Base-by-base conservation (phyloP, 1,140 invertebrate species). In the Aphelenchoides besseyi region DNA sequence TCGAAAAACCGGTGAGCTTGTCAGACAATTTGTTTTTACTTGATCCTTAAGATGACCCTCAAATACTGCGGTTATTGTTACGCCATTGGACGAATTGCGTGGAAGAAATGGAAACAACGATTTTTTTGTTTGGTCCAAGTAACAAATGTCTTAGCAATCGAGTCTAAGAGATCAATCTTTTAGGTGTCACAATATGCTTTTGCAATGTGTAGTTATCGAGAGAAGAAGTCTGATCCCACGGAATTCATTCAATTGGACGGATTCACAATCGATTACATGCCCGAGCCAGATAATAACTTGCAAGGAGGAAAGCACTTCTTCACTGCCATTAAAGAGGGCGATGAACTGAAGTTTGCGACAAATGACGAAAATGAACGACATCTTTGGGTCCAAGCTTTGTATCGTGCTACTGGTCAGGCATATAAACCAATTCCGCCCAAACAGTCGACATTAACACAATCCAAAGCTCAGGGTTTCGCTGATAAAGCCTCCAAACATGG, bases 201-300 rank as follows among this genome's bases (percentile, higher is more conserved):
- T 89, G 96, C 95, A 30, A 94, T 99, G 90, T 98, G 97, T 87
- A 97, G 93, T 82, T 99, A 98, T 86, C 93, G 97, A 85, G 95
- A 98, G 85, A 98, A 97, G 87, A 98, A 98, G 87, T 92, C 94
- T 26, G 95, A 98, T 86, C 96, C 97, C 0, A 94, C 94, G 55
- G 97, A 98, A 87, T 97, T 98, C 92, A 94, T 98, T 91, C 95
- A 97, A 85, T 87, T 99, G 28, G 95, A 98, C 88, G 95, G 94
- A 1, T 98, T 96, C 86, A 98, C 95, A 68, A 95, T 99, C 16
- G 96, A 99, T 86, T 98, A 98, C 86, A 96, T 97, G 79, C 81
- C 83, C 83, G 95, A 98, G 87, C 91, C 90, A 86, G 91, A 91
- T 92, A 85, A 84, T 85, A 87, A 85, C 88, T 91, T 92, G 91